A percentile compares a stretch with the other conserved stretches of the same genome.
phyloP scores from a whole-genome alignment of 2,797 vertebrate genomes.

The Antrozous pallidus region DNA sequence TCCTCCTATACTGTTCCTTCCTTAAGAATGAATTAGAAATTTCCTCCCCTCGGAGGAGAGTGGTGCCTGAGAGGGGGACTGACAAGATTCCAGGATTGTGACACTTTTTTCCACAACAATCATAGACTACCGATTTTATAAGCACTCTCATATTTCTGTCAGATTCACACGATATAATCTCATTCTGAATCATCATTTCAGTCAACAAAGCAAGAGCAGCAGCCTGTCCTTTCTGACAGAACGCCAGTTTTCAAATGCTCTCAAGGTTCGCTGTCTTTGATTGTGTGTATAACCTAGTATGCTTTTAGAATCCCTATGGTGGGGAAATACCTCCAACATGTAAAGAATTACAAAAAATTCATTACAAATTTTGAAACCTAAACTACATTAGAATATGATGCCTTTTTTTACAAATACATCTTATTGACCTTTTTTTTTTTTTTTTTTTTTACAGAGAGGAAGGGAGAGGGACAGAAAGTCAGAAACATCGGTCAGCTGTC shows the following conservation, averaged over 20 bases:
- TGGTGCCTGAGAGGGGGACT: background rate
- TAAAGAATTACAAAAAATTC: background rate
- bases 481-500: too few species aligned
- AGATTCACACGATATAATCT: background rate
- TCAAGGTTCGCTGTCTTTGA: background rate
- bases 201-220: background rate
- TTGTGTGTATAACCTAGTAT: background rate
- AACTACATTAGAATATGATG: background rate
- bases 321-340: background rate
- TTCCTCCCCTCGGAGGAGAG: background rate
- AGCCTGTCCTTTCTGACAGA: background rate
- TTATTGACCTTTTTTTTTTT: too few species aligned
- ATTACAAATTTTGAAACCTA: constrained; percentile 26
- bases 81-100: background rate
- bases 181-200: background rate
- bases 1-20: background rate
- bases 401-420: too few species aligned
- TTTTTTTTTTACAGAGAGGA: too few species aligned
- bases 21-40: background rate
- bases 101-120: background rate
- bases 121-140: background rate
- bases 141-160: background rate
- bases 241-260: background rate
- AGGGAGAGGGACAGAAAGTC: too few species aligned
- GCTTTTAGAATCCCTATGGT: background rate